Conservation (phyloP, 92 coral and sea anemone genomes). For the Palythoa caribaeorum region DNA sequence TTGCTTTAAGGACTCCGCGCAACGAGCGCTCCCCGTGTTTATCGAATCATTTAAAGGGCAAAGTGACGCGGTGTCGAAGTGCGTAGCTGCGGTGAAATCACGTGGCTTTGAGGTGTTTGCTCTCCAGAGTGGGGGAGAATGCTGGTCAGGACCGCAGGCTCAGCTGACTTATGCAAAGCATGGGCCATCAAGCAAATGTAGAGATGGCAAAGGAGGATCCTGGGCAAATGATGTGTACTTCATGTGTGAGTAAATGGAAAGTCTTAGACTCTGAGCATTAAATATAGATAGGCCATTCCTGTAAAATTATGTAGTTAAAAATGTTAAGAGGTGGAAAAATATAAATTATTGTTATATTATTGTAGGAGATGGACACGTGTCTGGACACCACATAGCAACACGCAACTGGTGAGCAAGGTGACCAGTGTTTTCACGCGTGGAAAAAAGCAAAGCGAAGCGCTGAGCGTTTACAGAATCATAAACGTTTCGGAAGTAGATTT, state of each 20-base stretch:
- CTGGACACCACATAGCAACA: no score
- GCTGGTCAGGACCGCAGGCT: slow-evolving; percentile 59
- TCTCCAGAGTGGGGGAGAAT: slow-evolving; percentile 55
- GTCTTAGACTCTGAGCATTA: no score
- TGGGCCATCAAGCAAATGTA: slow-evolving; percentile 32
- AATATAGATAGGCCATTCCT: no score
- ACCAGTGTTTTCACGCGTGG: no score
- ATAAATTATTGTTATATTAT: no score
- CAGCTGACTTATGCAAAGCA: slow-evolving; percentile 37
- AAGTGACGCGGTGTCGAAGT: slow-evolving; percentile 36
- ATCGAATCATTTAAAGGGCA: slow-evolving; percentile 27
- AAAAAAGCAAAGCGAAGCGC: no score
- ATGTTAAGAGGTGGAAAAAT: no score
- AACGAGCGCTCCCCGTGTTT: slow-evolving; percentile 16
- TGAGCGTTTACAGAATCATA: no score
- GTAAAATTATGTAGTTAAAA: no score
- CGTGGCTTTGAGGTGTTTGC: slow-evolving; percentile 30
- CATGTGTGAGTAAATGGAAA: slow-evolving; percentile 10
- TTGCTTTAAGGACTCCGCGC: not conserved
- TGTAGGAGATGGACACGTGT: no score
- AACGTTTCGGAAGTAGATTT: no score
- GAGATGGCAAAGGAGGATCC: slow-evolving; percentile 30
- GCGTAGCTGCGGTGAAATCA: slow-evolving; percentile 15
- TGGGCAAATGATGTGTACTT: slow-evolving; percentile 48
- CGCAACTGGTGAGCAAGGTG: no score